A percentile compares a stretch with the other conserved stretches of the same genome.
These are phyloP conservation scores for Galerucella calmariensis DNA, from an alignment of 2,888 invertebrate genomes.

Conservation along the genomic window DNA sequence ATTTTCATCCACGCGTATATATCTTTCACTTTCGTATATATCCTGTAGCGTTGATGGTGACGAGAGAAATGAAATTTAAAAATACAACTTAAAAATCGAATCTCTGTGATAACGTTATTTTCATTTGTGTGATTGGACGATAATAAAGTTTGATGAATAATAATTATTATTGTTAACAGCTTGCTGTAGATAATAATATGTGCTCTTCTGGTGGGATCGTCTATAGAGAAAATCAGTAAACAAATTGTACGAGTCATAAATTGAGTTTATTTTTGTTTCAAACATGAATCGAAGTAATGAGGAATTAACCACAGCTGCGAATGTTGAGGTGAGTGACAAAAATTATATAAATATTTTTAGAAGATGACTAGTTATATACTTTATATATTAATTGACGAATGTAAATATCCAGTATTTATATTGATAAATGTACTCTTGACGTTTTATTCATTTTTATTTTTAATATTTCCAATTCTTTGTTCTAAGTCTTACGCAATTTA, in stretches of 20 bases:
- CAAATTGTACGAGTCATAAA: neutral
- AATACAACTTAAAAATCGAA: neutral
- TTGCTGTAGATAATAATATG: neutral
- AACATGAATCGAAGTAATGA: constrained; percentile 5
- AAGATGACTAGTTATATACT: too few relatives aligned
- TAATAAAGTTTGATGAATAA: neutral
- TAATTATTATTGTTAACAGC: neutral
- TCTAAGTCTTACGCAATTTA: too few relatives aligned
- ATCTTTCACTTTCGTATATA: neutral
- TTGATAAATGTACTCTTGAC: too few relatives aligned
- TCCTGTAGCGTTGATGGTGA: neutral
- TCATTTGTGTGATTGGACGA: neutral
- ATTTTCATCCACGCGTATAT: neutral
- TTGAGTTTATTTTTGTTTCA: neutral
- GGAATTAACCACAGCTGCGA: neutral
- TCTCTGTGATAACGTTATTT: neutral
- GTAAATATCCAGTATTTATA: too few relatives aligned
- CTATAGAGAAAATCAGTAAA: neutral
- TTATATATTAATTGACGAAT: too few relatives aligned
- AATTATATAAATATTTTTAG: neutral
- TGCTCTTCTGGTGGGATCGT: neutral
- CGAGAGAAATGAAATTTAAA: neutral
- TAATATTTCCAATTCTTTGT: too few relatives aligned
- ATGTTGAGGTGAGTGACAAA: neutral
- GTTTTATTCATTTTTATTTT: too few relatives aligned